Conservation (phyloP, 2,797 vertebrate genomes). For the Muraenolepis orangiensis region DNA sequence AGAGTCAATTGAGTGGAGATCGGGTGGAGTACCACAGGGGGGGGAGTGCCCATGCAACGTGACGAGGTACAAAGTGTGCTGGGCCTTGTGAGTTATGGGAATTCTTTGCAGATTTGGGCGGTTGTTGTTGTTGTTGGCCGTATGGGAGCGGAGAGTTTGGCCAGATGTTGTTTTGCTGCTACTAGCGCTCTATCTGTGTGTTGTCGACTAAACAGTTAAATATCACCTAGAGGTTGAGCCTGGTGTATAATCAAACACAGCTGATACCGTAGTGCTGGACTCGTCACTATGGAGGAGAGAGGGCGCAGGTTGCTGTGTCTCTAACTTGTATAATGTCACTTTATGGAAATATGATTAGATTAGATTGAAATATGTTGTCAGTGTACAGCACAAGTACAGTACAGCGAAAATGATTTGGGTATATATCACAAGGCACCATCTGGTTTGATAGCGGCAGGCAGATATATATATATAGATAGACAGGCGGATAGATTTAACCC, state of each 20-base stretch:
- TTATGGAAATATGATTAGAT: not conserved
- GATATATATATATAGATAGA: not conserved
- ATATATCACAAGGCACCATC: no score
- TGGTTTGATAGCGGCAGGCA: not conserved
- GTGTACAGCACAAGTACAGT: no score
- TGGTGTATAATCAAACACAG: not conserved
- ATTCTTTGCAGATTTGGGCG: not conserved
- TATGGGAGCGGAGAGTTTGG: not conserved
- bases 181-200: not conserved
- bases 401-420: no score
- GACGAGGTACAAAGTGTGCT: not conserved
- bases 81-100: not conserved
- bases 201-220: not conserved
- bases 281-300: not conserved
- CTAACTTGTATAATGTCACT: not conserved
- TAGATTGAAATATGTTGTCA: no score
- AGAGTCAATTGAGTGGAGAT: no score
- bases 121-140: not conserved
- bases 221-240: slow-evolving; percentile 1
- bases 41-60: not conserved
- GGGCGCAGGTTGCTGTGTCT: not conserved
- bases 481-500: slow-evolving; percentile 2
- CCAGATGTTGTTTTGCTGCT: not conserved
- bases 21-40: no score
- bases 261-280: not conserved